Evolutionary conservation across 2,797 vertebrate species (phyloP), one percentile per base, ranked within the genome.

Genomic region (Rhynchonycteris naso): DNA sequence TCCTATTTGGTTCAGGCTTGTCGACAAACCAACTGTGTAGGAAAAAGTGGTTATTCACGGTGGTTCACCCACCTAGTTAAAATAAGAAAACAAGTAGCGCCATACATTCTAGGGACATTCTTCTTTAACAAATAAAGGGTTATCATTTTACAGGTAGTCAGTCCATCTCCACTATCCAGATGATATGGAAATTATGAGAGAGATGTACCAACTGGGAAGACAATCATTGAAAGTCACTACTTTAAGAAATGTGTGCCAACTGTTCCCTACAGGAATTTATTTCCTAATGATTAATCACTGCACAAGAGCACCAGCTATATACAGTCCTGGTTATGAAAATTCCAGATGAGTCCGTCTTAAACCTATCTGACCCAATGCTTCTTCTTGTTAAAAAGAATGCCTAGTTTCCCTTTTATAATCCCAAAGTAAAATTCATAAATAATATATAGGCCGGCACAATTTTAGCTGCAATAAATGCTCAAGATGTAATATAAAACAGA

Each of bases 321-420:
- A 52, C 7, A 1, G 0, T 54, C 58, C 19, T 33, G n/a, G 52
- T 78, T 74, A 38, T 5, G 11, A 68, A 63, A 13, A 33, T 35
- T 88, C 76, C 75, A 35, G 58, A 59, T 50, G 22, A 66, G 24
- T 59, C 13, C 19, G 24, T 50, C 90, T 93, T 50, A 72, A 61
- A 63, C 56, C n/a, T 61, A 19, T 58, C 71, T 75, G 19, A 66
- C 33, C 13, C 54, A 54, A 2, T n/a, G n/a, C 13, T 3, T 7
- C 5, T 38, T 56, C 9, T 75, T 38, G n/a, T 58, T 79, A 79
- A 83, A 95, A 92, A 47, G 68, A 35, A 74, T 33, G 30, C 35
- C 65, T 71, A 33, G 12, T 28, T 86, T 24, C n/a, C 50, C 2
- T 93, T 74, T 91, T 38, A 69, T 0, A 68, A 26, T 56, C 35